Conservation (phyloP, 1,140 invertebrate genomes). For the Penaeus vannamei region DNA sequence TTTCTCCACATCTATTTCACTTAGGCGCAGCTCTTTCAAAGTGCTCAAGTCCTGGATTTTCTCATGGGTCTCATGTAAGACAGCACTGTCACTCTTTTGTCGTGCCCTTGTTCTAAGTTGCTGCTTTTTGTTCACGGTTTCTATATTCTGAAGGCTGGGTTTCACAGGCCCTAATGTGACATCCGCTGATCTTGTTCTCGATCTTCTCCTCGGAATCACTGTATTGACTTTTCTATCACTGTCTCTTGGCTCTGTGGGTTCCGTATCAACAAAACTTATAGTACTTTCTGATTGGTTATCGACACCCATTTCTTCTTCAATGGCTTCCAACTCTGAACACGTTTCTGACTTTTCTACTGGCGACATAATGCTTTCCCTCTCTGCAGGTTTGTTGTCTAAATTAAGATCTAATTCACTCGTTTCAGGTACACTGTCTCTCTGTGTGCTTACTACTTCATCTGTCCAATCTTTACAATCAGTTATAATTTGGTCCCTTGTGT, state of each 20-base stretch:
- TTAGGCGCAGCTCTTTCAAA: too few relatives aligned
- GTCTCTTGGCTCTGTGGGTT: background rate
- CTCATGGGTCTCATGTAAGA: background rate
- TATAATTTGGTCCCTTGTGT: too few relatives aligned
- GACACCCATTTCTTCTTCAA: background rate
- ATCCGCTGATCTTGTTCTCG: conserved; percentile 49
- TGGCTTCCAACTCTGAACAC: background rate
- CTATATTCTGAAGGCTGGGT: background rate
- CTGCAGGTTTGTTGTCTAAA: background rate
- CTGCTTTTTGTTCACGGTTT: background rate
- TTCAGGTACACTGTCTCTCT: background rate
- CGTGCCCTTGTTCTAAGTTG: background rate
- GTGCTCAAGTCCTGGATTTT: background rate
- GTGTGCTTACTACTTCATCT: background rate
- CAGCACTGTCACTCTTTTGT: conserved; percentile 1
- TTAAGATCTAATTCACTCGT: background rate
- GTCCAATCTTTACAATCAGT: too few relatives aligned
- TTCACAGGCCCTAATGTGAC: background rate
- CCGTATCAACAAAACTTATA: too few relatives aligned
- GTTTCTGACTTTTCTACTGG: too few relatives aligned
- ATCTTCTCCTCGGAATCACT: conserved; percentile 4
- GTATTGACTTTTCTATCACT: background rate
- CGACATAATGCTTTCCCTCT: background rate
- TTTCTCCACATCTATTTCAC: too few relatives aligned
- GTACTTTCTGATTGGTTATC: too few relatives aligned